Conservation (phyloP, 2,113 vertebrate species). For the Gadus macrocephalus region DNA sequence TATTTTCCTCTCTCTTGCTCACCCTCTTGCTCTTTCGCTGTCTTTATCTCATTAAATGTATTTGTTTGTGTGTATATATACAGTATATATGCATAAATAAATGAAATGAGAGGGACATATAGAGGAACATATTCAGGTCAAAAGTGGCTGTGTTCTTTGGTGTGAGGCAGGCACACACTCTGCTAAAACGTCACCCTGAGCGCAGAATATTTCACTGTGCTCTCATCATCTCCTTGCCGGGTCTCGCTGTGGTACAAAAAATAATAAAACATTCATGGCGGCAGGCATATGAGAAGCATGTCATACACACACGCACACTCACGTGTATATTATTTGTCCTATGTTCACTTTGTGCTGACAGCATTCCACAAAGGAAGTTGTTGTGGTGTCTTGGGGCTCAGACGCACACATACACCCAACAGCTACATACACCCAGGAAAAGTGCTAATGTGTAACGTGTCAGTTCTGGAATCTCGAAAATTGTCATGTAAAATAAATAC, state of each 20-base stretch:
- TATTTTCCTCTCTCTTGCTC: too few relatives aligned
- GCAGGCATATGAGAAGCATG: slow-evolving; percentile 28
- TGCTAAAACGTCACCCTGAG: slow-evolving; percentile 29
- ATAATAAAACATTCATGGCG: slow-evolving; percentile 20
- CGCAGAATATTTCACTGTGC: slow-evolving; percentile 45
- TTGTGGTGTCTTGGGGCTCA: too few relatives aligned
- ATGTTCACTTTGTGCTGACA: too few relatives aligned
- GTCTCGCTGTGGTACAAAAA: slow-evolving; percentile 43
- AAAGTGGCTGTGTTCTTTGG: slow-evolving; percentile 4
- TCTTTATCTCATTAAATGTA: slow-evolving; percentile 6
- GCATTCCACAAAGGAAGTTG: too few relatives aligned
- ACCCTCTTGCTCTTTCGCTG: not conserved
- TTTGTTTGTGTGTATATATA: not conserved
- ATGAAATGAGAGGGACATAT: not conserved
- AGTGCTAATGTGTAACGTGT: too few relatives aligned
- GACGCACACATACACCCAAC: too few relatives aligned
- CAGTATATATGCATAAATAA: too few relatives aligned
- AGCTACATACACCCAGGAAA: too few relatives aligned
- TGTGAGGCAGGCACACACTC: slow-evolving; percentile 11
- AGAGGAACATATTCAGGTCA: slow-evolving; percentile 11
- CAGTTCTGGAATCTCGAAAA: too few relatives aligned
- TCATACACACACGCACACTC: slow-evolving; percentile 10
- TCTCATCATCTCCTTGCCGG: slow-evolving; percentile 35
- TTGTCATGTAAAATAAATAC: too few relatives aligned
- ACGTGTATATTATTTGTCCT: too few relatives aligned